A percentile compares a stretch with the other conserved stretches of the same genome.
Evolutionary conservation across 2,113 vertebrate genomes (phyloP).

Genomic region (Salvelinus namaycush): DNA sequence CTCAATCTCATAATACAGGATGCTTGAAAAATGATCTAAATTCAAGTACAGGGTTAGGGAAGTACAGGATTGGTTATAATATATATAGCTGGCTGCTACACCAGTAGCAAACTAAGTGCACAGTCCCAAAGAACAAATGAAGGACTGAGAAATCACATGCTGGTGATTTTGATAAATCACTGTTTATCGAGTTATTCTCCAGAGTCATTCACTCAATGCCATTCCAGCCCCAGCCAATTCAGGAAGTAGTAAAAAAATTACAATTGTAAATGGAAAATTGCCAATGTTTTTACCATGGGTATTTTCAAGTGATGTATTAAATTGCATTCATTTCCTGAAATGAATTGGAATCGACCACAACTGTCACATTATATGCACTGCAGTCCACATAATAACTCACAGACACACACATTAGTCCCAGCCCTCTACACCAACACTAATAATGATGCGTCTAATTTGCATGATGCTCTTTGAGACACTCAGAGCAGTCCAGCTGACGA

Average conservation of each 20-base stretch:
- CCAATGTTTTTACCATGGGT: background rate
- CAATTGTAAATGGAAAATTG: background rate
- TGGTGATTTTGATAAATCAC: background rate
- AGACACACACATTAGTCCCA: background rate
- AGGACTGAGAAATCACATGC: background rate
- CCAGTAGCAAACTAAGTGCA: background rate
- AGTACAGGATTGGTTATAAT: background rate
- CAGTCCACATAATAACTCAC: background rate
- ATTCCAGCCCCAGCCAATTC: background rate
- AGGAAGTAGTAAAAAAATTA: background rate
- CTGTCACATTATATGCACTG: background rate
- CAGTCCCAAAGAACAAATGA: background rate
- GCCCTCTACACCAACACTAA: background rate
- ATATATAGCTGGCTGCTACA: background rate
- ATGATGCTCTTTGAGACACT: background rate
- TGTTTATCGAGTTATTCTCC: background rate
- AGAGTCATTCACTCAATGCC: background rate
- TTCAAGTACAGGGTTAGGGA: background rate
- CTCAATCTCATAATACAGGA: background rate
- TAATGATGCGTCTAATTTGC: background rate
- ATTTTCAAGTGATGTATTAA: background rate
- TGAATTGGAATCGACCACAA: background rate
- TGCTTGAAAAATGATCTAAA: background rate
- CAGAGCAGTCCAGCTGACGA: background rate
- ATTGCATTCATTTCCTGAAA: background rate